phyloP scores from a whole-genome alignment of 1,140 invertebrate species.

The Lasaia peninsularis region DNA sequence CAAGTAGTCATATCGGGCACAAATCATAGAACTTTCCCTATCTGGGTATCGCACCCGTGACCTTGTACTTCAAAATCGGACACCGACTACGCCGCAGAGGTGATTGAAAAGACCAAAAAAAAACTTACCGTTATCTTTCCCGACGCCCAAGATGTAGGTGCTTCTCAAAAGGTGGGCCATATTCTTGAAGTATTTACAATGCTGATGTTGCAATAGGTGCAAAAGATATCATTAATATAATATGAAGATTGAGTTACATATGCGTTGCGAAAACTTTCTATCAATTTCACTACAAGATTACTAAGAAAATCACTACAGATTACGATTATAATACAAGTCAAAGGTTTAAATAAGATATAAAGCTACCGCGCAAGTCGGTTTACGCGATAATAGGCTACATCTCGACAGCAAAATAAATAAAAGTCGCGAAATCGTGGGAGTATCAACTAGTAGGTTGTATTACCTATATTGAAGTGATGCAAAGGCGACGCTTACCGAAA shows the following conservation, averaged over 20 bases:
- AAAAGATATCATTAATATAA: slow-evolving; percentile 32
- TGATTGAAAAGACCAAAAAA: not conserved
- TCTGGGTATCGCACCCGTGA: too few species aligned
- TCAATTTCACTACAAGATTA: slow-evolving; percentile 27
- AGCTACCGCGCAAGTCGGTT: slow-evolving; percentile 65
- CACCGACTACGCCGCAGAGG: not conserved
- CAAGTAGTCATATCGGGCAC: too few species aligned
- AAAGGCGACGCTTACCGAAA: slow-evolving; percentile 60
- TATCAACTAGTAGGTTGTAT: slow-evolving; percentile 54
- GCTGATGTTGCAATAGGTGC: slow-evolving; percentile 61
- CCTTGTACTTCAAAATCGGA: too few species aligned
- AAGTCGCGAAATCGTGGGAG: slow-evolving; percentile 36
- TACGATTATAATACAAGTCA: slow-evolving; percentile 30
- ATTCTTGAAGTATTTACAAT: slow-evolving; percentile 45
- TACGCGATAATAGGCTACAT: slow-evolving; percentile 62
- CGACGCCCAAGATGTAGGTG: slow-evolving; percentile 54
- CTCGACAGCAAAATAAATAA: slow-evolving; percentile 44
- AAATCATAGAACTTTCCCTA: too few species aligned
- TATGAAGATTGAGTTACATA: slow-evolving; percentile 52
- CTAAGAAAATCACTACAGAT: slow-evolving; percentile 30
- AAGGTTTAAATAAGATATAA: slow-evolving; percentile 25
- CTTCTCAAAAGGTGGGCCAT: slow-evolving; percentile 67
- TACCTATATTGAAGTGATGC: slow-evolving; percentile 54
- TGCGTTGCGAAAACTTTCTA: slow-evolving; percentile 37
- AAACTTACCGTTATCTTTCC: slow-evolving; percentile 61